Evolutionary conservation across 2,888 invertebrate genomes (phyloP).

Genomic region (Drosophila basisetae): DNA sequence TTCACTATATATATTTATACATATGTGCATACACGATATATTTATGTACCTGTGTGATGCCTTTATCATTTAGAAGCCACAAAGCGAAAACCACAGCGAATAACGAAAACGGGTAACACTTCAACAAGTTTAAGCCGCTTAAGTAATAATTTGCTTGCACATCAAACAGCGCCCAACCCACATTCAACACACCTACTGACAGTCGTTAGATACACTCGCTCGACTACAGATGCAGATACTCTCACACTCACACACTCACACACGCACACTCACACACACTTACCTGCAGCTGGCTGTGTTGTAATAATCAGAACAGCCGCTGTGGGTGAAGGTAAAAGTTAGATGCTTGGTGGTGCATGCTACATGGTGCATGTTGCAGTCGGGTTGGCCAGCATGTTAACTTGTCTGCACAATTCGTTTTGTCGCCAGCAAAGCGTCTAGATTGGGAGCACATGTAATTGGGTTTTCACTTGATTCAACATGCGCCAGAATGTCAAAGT

Average conservation of each 20-base stretch:
- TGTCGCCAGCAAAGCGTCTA: constrained; percentile 58
- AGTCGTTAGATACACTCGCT: constrained; percentile 43
- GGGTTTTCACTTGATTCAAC: constrained; percentile 78
- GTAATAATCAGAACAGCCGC: constrained; percentile 55
- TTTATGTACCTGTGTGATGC: constrained; percentile 19
- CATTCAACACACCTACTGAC: constrained; percentile 11
- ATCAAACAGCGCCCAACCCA: constrained; percentile 44
- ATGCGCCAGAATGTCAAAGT: constrained; percentile 71
- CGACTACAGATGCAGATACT: constrained; percentile 43
- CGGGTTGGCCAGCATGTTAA: constrained; percentile 67
- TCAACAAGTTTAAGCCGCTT: constrained; percentile 74
- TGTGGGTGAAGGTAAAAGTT: constrained; percentile 24
- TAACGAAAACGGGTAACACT: constrained; percentile 36
- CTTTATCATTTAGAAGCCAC: constrained; percentile 34
- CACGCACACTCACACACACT: constrained; percentile 5
- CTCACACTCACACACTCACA: constrained; percentile 6
- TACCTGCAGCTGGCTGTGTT: constrained; percentile 44
- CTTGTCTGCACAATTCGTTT: constrained; percentile 61
- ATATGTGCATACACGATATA: neutral
- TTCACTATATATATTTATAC: too few species aligned
- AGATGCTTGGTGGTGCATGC: constrained; percentile 7
- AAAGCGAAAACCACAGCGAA: constrained; percentile 14
- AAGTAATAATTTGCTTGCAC: constrained; percentile 75
- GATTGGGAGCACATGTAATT: constrained; percentile 70
- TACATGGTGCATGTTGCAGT: constrained; percentile 9